Base-by-base conservation (phyloP, 1,140 invertebrate species). In the Polyergus mexicanus region DNA sequence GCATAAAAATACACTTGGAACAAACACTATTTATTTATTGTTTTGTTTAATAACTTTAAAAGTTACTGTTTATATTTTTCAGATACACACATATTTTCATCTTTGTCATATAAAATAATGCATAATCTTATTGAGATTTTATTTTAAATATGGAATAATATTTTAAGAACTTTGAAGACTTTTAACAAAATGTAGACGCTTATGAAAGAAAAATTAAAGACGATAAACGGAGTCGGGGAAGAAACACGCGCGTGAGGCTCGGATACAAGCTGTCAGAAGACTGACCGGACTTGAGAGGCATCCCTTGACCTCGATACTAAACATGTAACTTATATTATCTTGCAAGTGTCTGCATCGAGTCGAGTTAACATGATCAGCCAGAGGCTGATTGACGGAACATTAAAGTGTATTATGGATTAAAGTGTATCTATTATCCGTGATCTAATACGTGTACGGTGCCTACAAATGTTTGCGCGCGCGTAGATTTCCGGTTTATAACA, bases 271-370 rank as follows among this genome's bases (percentile, higher is more conserved):
- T 86, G 92, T 92, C 89, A 76, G 89, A 94, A 94, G 93, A 94
- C 94, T 94, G 93, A 89, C 63, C 86, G 86, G 91, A 95, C 94
- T 95, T 95, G 94, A 94, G 92, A 91, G 94, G 94, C 91, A 94
- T 95, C 94, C 90, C 94, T 93, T 93, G 94, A 93, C 94, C 94
- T 95, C 94, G 94, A 93, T 90, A 88, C 91, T 91, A 58, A 92
- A 94, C 91, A 91, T 92, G 93, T 93, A 93, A 94, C 91, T 94
- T 91, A 92, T 93, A 94, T 94, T 93, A 94, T 94, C 93, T 93
- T 89, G 69, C 89, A 89, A 92, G 91, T 88, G 92, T 90, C 89
- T 85, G 91, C 62, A 22, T 41, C 25, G 28, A 22, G 22, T 51
- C 25, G 68, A 35, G 25, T 81, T 51, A 72, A 22, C 51, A 71